Base-by-base conservation (phyloP, 2,113 vertebrate genomes). In the Zapornia atra region DNA sequence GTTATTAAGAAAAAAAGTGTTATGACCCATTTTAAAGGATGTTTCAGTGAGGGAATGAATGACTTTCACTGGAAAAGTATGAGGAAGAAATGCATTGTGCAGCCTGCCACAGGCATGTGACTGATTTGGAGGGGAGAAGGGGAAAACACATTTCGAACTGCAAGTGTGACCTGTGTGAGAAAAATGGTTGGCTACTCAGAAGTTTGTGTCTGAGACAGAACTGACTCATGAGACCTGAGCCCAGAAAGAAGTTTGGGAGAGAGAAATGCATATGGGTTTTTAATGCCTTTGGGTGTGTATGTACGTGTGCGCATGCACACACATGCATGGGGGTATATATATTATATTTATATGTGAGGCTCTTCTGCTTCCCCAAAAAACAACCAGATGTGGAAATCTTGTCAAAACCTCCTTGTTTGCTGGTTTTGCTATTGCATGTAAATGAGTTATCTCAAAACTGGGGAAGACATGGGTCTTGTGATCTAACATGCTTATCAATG, bases 271-370 rank as follows among this genome's bases (percentile, higher is more conserved):
- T 87, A 15, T 33, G 36, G 22, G 33, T 65, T 87, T 92, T 57
- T 36, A 33, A n/a, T 38, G 22, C 50, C 33, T 54, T 11, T 40
- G 11, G 17, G 20, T 46, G 20, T 50, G 25, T 40, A 6, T 13
- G 9, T 22, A n/a, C 4, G 14, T 12, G 5, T 6, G 6, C 2
- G 11, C 0, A 2, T 56, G 33, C 14, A 15, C 0, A 1, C 33
- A 50, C 21, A 1, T 33, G 46, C 19, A 33, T 20, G 22, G 8
- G 2, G 57, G 15, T 57, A 3, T 65, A 10, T 86, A 22, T 84
- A 0, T 25, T 51, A 4, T 57, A 33, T 44, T 61, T 64, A 36
- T 53, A 20, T 56, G 38, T 36, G 28, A 75, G n/a, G 48, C 10
- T 68, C 13, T 72, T 82, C 50, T 60, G n/a, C 50, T 88, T 6